These are phyloP conservation scores for Papilio machaon DNA, from an alignment of 1,140 invertebrate genomes.

Conservation along the genomic window DNA sequence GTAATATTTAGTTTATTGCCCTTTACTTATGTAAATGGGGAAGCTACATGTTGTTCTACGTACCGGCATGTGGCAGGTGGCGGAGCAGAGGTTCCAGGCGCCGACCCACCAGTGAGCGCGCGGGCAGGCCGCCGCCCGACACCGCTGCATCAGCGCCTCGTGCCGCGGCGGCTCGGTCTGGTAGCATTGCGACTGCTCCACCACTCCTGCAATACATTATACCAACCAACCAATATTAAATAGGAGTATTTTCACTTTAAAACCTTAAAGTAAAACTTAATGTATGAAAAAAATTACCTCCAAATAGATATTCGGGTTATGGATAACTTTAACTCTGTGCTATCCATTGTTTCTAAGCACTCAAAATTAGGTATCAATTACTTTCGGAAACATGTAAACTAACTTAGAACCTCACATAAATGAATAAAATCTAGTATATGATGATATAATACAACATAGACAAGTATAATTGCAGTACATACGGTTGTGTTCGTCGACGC, in stretches of 20 bases:
- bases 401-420: background rate
- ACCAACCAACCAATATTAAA: background rate
- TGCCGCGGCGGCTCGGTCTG: constrained; percentile 69
- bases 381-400: background rate
- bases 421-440: too few relatives aligned
- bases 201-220: constrained; percentile 49
- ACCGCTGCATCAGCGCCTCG: constrained; percentile 69
- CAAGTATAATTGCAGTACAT: constrained; percentile 37
- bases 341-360: background rate
- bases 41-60: background rate
- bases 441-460: too few relatives aligned
- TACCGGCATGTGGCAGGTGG: constrained; percentile 71
- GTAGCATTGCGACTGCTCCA: constrained; percentile 69
- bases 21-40: too few relatives aligned
- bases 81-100: constrained; percentile 64
- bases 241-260: background rate
- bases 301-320: too few relatives aligned
- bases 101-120: constrained; percentile 67
- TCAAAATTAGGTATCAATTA: background rate
- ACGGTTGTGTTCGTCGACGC: constrained; percentile 67
- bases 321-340: background rate
- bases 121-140: constrained; percentile 57
- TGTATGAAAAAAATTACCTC: too few relatives aligned
- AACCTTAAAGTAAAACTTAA: too few relatives aligned
- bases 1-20: too few relatives aligned